A percentile compares a stretch with the other conserved stretches of the same genome.
phyloP scores from a whole-genome alignment of 2,797 vertebrate genomes.

The Petrocephalus sullivani region DNA sequence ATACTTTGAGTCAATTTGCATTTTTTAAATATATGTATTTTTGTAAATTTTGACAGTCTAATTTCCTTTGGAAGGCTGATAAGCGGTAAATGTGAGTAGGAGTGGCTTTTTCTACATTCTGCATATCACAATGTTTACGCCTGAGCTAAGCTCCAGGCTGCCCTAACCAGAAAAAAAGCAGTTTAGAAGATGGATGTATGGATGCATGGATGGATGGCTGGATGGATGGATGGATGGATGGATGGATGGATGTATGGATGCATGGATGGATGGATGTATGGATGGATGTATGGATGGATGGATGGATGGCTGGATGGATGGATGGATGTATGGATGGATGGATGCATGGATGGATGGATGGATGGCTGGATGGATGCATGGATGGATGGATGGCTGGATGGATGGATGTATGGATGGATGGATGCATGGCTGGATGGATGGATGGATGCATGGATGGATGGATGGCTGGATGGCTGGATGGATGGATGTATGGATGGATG shows the following conservation, averaged over 20 bases:
- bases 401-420: not conserved
- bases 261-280: not conserved
- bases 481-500: not conserved
- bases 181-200: not conserved
- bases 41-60: slow-evolving; percentile 38
- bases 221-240: not conserved
- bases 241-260: not conserved
- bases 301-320: not conserved
- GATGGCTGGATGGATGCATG: not conserved
- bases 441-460: not conserved
- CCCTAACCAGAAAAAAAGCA: not conserved
- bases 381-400: not conserved
- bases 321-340: not conserved
- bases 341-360: not conserved
- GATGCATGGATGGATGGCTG: not conserved
- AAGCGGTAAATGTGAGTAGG: slow-evolving; percentile 50
- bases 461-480: not conserved
- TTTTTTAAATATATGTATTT: not conserved
- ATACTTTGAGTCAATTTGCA: not conserved
- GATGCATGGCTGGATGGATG: not conserved
- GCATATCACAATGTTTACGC: not conserved
- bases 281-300: not conserved
- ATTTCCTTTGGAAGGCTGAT: slow-evolving; percentile 47
- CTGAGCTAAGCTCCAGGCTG: not conserved
- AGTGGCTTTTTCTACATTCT: not conserved